Base-by-base conservation (phyloP, 92 coral and sea anemone genomes). In the Porites evermanni region DNA sequence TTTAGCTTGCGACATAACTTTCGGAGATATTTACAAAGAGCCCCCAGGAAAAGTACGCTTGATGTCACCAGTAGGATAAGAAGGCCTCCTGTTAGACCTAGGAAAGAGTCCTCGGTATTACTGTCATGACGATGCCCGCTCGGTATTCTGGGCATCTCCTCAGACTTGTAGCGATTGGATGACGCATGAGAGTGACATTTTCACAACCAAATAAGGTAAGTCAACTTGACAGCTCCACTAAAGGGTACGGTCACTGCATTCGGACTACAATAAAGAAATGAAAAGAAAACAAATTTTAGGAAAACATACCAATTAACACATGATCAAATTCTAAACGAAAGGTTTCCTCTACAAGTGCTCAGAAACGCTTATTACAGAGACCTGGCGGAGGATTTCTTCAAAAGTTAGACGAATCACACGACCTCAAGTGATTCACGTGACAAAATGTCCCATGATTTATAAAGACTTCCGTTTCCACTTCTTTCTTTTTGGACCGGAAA, bases 41-140 rank as follows among this genome's bases (percentile, higher is more conserved):
- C 84, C 13, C 98, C 98, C 18, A 94, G 73, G 19, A 94, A 91
- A 19, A 94, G 71, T 1, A 92, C 92, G 64, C 96, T 88, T 51
- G 93, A 82, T 32, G 91, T 85, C 47, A 93, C 94, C 50, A 88
- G 75, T 19, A 93, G 69, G 1, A 88, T 50, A 16, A 90, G 20
- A 68, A 87, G 66, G 17, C 90, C 94, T 50, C 84, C 85, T 23
- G 83, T 72, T 56, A 87, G 56, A 54, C 91, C 84, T 78, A 81
- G 63, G 24, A 76, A 11, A 3, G 81, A 23, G 79, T 81, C 47
- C 47, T 38, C 6, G 47, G 47, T n/a, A 7, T 71, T 18, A 20
- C 66, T 9, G 18, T 65, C 20, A 2, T 73, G 63, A 61, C 53
- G 72, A 21, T 19, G 51, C 64, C 13, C 87, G 56, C 63, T 64